These are phyloP conservation scores for Chironex yamaguchii DNA, from an alignment of 30 jellyfish, hydroid and myxozoan genomes.

Conservation along the genomic window DNA sequence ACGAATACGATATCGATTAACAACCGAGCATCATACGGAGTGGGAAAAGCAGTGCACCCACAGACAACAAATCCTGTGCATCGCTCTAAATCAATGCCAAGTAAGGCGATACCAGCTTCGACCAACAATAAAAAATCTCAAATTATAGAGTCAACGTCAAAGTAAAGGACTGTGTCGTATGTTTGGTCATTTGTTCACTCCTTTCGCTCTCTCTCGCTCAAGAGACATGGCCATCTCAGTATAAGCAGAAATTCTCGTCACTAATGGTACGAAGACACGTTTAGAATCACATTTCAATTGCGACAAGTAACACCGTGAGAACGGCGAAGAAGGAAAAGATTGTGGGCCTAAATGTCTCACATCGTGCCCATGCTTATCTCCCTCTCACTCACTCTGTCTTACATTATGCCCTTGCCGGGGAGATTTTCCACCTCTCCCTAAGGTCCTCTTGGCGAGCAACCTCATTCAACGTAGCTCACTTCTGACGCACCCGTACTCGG, in stretches of 20 bases:
- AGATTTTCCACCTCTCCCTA: neutral
- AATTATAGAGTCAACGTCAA: neutral
- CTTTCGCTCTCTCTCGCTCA: neutral
- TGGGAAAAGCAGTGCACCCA: too few relatives aligned
- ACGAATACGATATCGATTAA: too few relatives aligned
- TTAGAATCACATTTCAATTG: neutral
- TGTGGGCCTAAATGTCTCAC: neutral
- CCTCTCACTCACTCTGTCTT: neutral
- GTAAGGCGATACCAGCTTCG: neutral
- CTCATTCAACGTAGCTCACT: neutral
- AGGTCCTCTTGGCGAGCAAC: neutral
- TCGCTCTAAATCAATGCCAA: too few relatives aligned
- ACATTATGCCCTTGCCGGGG: neutral
- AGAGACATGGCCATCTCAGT: neutral
- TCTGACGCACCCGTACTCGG: slow-evolving; percentile 3
- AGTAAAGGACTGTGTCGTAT: neutral
- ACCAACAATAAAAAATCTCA: neutral
- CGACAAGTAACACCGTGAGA: neutral
- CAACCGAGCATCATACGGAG: too few relatives aligned
- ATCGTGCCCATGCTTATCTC: neutral
- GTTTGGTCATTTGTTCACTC: neutral
- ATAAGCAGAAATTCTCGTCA: neutral
- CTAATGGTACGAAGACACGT: neutral
- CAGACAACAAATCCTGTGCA: too few relatives aligned
- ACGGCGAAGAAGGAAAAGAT: neutral